Evolutionary conservation across 2,113 vertebrate species (phyloP).

Genomic region (Nesoenas mayeri): DNA sequence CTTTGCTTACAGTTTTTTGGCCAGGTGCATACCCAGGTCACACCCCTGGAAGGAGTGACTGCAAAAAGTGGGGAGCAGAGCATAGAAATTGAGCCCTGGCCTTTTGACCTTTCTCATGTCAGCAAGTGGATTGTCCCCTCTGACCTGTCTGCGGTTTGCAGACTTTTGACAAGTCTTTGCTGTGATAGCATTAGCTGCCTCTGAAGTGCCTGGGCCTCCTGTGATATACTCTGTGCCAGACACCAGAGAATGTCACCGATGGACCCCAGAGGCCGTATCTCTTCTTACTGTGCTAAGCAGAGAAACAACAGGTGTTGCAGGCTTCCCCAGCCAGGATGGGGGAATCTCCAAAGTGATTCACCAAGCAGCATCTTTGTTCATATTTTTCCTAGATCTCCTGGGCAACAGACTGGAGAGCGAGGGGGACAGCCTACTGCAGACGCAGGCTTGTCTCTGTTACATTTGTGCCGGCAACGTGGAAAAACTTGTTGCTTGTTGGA

Average conservation of each 20-base stretch:
- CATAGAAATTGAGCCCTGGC: background rate
- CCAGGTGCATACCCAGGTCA: rapidly evolving
- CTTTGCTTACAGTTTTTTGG: background rate
- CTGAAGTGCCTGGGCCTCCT: background rate
- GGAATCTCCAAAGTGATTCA: background rate
- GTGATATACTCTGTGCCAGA: background rate
- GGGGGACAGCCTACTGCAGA: conserved; percentile 79
- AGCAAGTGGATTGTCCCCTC: background rate
- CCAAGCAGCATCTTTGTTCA: background rate
- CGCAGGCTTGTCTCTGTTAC: conserved; percentile 93
- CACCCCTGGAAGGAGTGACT: background rate
- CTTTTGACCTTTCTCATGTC: background rate
- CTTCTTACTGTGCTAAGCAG: background rate
- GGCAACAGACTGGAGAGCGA: conserved; percentile 87
- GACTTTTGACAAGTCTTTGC: background rate
- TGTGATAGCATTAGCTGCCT: background rate
- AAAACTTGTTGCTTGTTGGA: conserved; percentile 92
- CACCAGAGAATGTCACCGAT: rapidly evolving
- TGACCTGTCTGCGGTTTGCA: background rate
- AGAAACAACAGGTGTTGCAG: background rate
- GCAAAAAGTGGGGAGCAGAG: background rate
- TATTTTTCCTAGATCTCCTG: conserved; percentile 81
- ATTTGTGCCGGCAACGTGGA: conserved; percentile 96
- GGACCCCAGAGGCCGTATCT: background rate
- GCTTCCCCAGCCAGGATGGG: background rate